Base-by-base conservation (phyloP, 2,888 invertebrate genomes). In the Catocala fraxini region DNA sequence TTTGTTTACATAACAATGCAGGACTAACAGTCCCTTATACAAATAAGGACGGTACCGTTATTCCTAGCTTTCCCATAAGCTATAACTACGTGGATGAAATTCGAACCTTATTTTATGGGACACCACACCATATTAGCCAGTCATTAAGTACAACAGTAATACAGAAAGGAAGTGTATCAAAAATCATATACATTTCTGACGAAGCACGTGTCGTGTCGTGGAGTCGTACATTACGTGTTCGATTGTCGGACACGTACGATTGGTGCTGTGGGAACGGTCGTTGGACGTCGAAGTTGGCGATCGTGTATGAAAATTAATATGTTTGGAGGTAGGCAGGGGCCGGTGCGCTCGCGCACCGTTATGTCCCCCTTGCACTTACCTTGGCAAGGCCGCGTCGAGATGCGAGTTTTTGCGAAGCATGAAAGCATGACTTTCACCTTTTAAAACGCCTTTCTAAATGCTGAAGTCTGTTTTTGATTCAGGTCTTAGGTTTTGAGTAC, bases 351-450 rank as follows among this genome's bases (percentile, higher is more conserved):
- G 85, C 85, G 80, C 82, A 90, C 94, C 93, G 93, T 93, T 93
- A 91, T 89, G 92, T 89, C 92, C 92, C 91, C 89, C 88, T 90
- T 92, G 91, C 90, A 90, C 82, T 93, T 88, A 93, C 93, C 93
- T 93, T 93, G 93, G 88, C 94, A 94, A 94, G 94, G 94, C 93
- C 93, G 92, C 88, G 70, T 63, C 73, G 87, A 89, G 92, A 90
- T 90, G 90, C 86, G 85, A 90, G 91, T 93, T 94, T 94, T 94
- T 93, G 93, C 93, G 90, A 89, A 86, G 83, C 86, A 83, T 85
- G 87, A 90, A 89, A 89, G 89, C 90, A 91, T 89, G 92, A 94
- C 94, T 94, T 94, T 94, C 93, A 92, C 94, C 94, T 89, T 89
- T 91, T 87, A 84, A 79, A 75, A 88, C 83, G 86, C 92, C 93